These are phyloP conservation scores for Sminthopsis crassicaudata DNA, from an alignment of 2,113 vertebrate species.

Conservation along the genomic window DNA sequence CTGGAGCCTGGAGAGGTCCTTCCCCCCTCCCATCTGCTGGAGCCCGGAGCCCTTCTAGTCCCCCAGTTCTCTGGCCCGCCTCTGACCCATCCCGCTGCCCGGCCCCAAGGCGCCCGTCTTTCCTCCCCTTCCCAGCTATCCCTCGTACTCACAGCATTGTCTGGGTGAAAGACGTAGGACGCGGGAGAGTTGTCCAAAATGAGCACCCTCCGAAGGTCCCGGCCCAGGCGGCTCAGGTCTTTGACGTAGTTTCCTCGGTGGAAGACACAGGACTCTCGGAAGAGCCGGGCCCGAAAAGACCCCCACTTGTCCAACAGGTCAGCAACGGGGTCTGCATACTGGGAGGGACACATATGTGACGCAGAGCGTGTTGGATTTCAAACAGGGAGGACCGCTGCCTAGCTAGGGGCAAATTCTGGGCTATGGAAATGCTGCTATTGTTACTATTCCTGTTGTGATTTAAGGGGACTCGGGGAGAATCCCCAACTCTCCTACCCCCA, in stretches of 20 bases:
- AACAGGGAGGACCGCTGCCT: neutral
- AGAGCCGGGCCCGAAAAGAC: constrained; percentile 93
- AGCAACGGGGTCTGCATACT: constrained; percentile 97
- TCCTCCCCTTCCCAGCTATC: accelerated
- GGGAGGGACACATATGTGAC: accelerated
- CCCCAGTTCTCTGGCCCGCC: neutral
- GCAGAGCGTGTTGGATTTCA: neutral
- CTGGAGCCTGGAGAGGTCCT: no score
- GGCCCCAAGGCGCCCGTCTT: neutral
- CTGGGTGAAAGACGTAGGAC: constrained; percentile 97
- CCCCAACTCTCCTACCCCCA: neutral
- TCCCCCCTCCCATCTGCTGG: no score
- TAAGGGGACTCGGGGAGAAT: neutral
- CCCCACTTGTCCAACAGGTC: constrained; percentile 97
- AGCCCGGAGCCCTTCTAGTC: neutral
- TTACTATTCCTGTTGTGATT: neutral
- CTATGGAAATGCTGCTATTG: neutral
- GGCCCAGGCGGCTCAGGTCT: constrained; percentile 95
- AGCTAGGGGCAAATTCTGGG: neutral
- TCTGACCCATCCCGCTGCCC: neutral
- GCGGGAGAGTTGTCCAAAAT: constrained; percentile 98
- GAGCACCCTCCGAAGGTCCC: constrained; percentile 94
- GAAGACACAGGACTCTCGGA: constrained; percentile 97
- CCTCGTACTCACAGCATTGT: constrained; percentile 89
- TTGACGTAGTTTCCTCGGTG: constrained; percentile 98